These are phyloP conservation scores for Lasioglossum baleicum DNA, from an alignment of 1,140 invertebrate genomes.

Conservation along the genomic window DNA sequence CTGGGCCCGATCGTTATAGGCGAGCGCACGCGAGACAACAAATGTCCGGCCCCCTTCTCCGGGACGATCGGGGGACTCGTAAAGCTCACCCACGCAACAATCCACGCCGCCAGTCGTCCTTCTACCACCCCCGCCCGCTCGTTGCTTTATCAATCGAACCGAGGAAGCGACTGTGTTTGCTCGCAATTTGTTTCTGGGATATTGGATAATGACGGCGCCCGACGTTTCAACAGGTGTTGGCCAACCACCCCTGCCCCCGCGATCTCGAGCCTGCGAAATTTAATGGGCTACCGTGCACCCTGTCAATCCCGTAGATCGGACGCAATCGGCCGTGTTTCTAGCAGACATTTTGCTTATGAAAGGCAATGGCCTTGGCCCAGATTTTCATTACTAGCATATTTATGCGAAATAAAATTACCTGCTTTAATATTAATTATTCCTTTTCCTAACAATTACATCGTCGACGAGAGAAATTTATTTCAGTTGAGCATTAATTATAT, in stretches of 20 bases:
- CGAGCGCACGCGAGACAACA: slow-evolving; percentile 62
- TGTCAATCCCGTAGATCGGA: neutral
- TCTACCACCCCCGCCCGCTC: neutral
- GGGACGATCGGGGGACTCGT: slow-evolving; percentile 32
- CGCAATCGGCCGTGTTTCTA: too few relatives aligned
- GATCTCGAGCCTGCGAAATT: slow-evolving; percentile 6
- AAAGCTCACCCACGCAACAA: slow-evolving; percentile 60
- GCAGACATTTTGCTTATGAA: too few relatives aligned
- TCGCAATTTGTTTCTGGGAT: slow-evolving; percentile 35
- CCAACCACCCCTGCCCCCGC: neutral
- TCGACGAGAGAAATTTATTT: too few relatives aligned
- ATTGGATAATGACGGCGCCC: slow-evolving; percentile 16
- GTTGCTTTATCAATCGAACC: slow-evolving; percentile 33
- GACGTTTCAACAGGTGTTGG: slow-evolving; percentile 28
- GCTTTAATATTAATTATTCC: too few relatives aligned
- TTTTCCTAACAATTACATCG: too few relatives aligned
- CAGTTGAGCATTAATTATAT: too few relatives aligned
- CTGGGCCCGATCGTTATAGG: slow-evolving; percentile 53
- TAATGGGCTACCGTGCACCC: neutral
- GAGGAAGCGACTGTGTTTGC: neutral
- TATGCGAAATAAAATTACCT: too few relatives aligned
- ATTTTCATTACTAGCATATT: too few relatives aligned
- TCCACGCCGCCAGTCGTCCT: neutral
- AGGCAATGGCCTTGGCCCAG: too few relatives aligned
- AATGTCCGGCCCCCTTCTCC: slow-evolving; percentile 38